phyloP scores from a whole-genome alignment of 1,140 invertebrate species.

The Acromyrmex echinatior region DNA sequence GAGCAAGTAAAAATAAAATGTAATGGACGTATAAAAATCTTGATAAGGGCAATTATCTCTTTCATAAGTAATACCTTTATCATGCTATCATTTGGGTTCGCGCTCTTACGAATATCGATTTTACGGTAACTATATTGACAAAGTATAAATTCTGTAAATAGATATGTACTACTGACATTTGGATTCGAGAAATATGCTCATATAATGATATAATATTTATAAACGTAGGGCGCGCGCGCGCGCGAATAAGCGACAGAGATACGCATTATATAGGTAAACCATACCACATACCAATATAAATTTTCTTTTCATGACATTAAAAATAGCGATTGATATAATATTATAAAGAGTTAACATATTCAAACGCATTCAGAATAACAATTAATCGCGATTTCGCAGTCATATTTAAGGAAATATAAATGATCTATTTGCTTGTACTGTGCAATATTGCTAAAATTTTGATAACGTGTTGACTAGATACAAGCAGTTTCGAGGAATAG shows the following conservation, averaged over 20 bases:
- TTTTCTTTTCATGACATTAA: conserved; percentile 8
- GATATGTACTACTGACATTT: neutral
- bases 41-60: conserved; percentile 33
- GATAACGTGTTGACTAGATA: conserved; percentile 72
- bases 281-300: neutral
- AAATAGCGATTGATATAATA: conserved; percentile 42
- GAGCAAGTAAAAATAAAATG: conserved; percentile 23
- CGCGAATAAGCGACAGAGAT: conserved; percentile 52
- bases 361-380: conserved; percentile 2
- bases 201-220: neutral
- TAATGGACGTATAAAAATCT: conserved; percentile 56
- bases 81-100: neutral
- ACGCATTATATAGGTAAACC: conserved; percentile 24
- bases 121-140: conserved; percentile 52
- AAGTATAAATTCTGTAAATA: conserved; percentile 35
- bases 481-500: conserved; percentile 63
- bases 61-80: conserved; percentile 1
- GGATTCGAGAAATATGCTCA: neutral
- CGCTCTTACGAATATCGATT: conserved; percentile 24
- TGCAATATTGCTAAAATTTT: conserved; percentile 70
- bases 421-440: conserved; percentile 57
- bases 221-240: neutral
- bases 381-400: conserved; percentile 21
- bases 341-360: conserved; percentile 50
- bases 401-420: conserved; percentile 68